Evolutionary conservation across 2,888 invertebrate genomes (phyloP), one percentile per base, ranked within the genome.

Genomic region (Lampropteryx suffumata): DNA sequence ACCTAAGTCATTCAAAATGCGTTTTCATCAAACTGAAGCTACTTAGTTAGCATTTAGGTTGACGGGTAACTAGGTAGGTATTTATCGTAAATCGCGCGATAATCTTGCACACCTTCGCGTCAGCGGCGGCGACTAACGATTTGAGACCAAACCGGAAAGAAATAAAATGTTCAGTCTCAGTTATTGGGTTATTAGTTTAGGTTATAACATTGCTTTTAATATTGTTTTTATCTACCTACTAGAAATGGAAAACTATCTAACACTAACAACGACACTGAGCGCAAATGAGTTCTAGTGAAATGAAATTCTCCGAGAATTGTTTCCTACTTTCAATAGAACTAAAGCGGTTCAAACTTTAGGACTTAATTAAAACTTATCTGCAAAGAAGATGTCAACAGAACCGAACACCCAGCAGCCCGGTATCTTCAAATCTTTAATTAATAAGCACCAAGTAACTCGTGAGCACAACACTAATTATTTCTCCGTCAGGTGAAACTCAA

Each of bases 401-500:
- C 57, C 55, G 32, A 61, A 60, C 54, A 62, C 52, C 56, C 58
- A 50, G 49, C 59, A 63, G 64, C 54, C 61, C 57, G 61, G 62
- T 65, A 67, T 66, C 62, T 65, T 60, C 62, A 71, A 71, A 73
- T 71, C 62, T 70, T 73, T 73, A 71, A 69, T 73, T 73, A 69
- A 67, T 68, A 71, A 66, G 61, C 64, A 68, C 51, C 45, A 43
- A 50, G 50, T 50, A 13, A 50, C 62, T 73, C 61, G 65, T 67
- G 68, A 71, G 68, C 68, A 71, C 73, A 76, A 68, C 69, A 71
- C 72, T 75, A 76, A 78, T 78, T 80, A 79, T 78, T 80, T 76
- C 72, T 75, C 73, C 81, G 73, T 79, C 84, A 85, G 82, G 84
- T 85, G 73, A 85, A 85, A 87, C 84, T 84, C 84, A 84, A 87